These are phyloP conservation scores for Orthosia gothica DNA, from an alignment of 2,888 invertebrate species.

Conservation along the genomic window DNA sequence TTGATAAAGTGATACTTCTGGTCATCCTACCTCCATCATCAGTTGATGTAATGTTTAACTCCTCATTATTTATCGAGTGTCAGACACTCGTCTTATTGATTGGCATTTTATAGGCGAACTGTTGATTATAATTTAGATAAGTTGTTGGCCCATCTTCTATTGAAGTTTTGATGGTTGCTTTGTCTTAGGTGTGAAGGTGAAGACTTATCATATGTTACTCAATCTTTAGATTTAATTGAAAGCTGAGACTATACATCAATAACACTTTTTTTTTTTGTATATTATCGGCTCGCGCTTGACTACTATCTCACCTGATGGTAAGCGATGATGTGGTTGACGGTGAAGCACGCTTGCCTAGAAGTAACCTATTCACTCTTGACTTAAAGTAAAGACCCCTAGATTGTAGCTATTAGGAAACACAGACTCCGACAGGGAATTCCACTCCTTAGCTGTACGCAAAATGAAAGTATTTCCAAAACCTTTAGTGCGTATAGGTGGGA, in stretches of 20 bases:
- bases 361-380: too few species aligned
- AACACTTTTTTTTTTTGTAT: too few species aligned
- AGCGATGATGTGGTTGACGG: too few species aligned
- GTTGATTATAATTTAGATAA: slow-evolving; percentile 38
- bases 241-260: not conserved
- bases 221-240: slow-evolving; percentile 4
- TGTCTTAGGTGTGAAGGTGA: slow-evolving; percentile 10
- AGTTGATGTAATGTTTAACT: slow-evolving; percentile 35
- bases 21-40: slow-evolving; percentile 9
- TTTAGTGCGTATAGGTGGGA: too few species aligned
- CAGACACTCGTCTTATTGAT: slow-evolving; percentile 22
- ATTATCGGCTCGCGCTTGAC: too few species aligned
- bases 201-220: not conserved
- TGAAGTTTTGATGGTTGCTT: slow-evolving; percentile 15
- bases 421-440: too few species aligned
- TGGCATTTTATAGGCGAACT: slow-evolving; percentile 31
- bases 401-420: too few species aligned
- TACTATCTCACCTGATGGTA: too few species aligned
- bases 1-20: slow-evolving; percentile 31
- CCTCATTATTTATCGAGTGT: slow-evolving; percentile 34
- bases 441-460: too few species aligned
- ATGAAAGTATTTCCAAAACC: too few species aligned
- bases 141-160: slow-evolving; percentile 29
- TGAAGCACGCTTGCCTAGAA: too few species aligned
- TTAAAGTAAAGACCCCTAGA: too few species aligned